Evolutionary conservation across 2,888 invertebrate genomes (phyloP), one percentile per base, ranked within the genome.

Genomic region (Eueremaeus valkanovi): DNA sequence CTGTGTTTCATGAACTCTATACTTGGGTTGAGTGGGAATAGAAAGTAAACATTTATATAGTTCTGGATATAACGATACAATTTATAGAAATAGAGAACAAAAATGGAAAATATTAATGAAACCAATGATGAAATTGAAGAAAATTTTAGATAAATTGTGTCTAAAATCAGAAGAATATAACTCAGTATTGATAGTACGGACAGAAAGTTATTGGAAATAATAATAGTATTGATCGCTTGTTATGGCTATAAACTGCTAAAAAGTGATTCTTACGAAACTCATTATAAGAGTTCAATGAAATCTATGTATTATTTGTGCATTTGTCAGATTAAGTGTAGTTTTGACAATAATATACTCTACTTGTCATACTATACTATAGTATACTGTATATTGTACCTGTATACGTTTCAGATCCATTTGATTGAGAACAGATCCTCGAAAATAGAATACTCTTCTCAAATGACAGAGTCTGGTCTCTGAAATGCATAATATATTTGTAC

Each of bases 341-440:
- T n/a, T n/a, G n/a, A n/a, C n/a, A n/a, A n/a, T n/a, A n/a, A n/a
- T n/a, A n/a, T n/a, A n/a, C n/a, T n/a, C n/a, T n/a, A n/a, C n/a
- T n/a, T n/a, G n/a, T n/a, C n/a, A n/a, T n/a, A n/a, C n/a, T n/a
- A n/a, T n/a, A n/a, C n/a, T n/a, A n/a, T n/a, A n/a, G n/a, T n/a
- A n/a, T n/a, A n/a, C n/a, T n/a, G n/a, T n/a, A n/a, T n/a, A n/a
- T n/a, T n/a, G 11, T 91, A 95, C 94, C 93, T 97, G 97, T 85
- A 99, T 98, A 89, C 99, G 90, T 86, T 96, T 95, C 82, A 99
- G 92, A 88, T 99, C 99, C 88, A 97, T 95, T 85, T 98, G 96
- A 88, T 98, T 99, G 98, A 99, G 99, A 86, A 99, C 98, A 87
- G 97, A 96, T 86, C 99, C 99, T 89, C 98, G 97, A 91, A 99